Conservation (phyloP, 2,797 vertebrate species). For the Pseudocheirus occidentalis region DNA sequence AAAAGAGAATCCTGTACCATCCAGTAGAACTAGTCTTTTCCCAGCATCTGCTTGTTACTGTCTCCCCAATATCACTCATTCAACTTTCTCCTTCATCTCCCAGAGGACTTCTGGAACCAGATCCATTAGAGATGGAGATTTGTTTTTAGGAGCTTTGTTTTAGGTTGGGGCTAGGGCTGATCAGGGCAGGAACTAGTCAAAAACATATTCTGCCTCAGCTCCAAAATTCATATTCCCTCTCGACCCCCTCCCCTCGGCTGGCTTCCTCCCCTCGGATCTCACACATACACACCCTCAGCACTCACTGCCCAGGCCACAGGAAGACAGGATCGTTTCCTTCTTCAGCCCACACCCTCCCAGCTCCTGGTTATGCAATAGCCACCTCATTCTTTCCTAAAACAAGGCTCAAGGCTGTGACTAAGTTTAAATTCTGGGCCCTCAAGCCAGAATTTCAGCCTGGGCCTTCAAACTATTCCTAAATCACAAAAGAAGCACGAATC, state of each 20-base stretch:
- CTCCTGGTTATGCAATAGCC: constrained; percentile 62
- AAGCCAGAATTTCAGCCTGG: constrained; percentile 64
- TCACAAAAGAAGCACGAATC: constrained; percentile 53
- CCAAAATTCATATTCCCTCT: background rate
- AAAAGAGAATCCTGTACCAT: background rate
- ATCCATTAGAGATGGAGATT: background rate
- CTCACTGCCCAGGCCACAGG: constrained; percentile 14
- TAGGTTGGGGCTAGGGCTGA: background rate
- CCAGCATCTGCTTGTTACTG: background rate
- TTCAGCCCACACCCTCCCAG: background rate
- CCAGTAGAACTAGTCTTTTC: background rate
- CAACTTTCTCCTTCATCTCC: background rate
- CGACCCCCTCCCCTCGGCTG: background rate
- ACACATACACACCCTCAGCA: constrained; percentile 17
- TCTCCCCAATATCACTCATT: background rate
- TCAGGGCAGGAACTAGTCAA: background rate
- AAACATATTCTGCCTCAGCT: background rate
- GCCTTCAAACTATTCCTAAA: constrained; percentile 61
- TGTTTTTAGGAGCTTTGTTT: background rate
- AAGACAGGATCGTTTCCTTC: constrained; percentile 35
- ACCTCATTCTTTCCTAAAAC: constrained; percentile 80
- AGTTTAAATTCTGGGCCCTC: constrained; percentile 71
- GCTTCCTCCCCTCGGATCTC: background rate
- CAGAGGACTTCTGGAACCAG: background rate
- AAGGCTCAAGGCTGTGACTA: constrained; percentile 66